phyloP scores from a whole-genome alignment of 1,140 invertebrate genomes.

The Brachionus asplanchnoidis region DNA sequence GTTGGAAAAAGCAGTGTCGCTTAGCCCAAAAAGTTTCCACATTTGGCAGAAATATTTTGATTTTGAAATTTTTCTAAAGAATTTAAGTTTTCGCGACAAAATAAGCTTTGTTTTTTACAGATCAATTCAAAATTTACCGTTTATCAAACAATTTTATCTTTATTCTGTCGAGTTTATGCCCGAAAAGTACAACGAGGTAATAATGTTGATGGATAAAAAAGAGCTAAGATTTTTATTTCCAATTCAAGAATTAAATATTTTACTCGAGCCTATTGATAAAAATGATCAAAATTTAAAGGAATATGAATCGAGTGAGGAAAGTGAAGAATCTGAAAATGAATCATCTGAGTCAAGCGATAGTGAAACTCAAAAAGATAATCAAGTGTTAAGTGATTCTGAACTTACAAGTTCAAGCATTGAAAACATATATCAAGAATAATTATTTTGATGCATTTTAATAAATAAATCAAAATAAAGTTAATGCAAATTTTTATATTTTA shows the following conservation, averaged over 20 bases:
- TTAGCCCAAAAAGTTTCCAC: neutral
- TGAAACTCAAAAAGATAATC: neutral
- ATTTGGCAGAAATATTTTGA: slow-evolving; percentile 10
- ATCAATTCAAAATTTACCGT: slow-evolving; percentile 26
- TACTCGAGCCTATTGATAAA: neutral
- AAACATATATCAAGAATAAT: slow-evolving; percentile 5
- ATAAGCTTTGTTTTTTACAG: slow-evolving; percentile 1
- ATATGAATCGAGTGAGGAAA: neutral
- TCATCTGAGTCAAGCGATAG: neutral
- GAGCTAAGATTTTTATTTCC: neutral
- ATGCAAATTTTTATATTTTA: too few species aligned
- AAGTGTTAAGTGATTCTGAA: neutral
- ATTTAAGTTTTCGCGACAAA: neutral
- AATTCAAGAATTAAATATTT: slow-evolving; percentile 37
- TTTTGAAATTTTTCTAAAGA: neutral
- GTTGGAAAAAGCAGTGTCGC: neutral
- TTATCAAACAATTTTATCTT: slow-evolving; percentile 10
- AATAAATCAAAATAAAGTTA: too few species aligned
- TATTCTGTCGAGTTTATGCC: slow-evolving; percentile 15
- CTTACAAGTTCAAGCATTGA: neutral
- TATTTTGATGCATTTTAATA: too few species aligned
- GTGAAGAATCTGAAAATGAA: neutral
- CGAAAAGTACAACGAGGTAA: slow-evolving; percentile 29
- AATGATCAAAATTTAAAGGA: neutral
- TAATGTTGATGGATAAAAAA: slow-evolving; percentile 35